Conservation (phyloP, 2,888 invertebrate genomes). For the Andrena camellia region DNA sequence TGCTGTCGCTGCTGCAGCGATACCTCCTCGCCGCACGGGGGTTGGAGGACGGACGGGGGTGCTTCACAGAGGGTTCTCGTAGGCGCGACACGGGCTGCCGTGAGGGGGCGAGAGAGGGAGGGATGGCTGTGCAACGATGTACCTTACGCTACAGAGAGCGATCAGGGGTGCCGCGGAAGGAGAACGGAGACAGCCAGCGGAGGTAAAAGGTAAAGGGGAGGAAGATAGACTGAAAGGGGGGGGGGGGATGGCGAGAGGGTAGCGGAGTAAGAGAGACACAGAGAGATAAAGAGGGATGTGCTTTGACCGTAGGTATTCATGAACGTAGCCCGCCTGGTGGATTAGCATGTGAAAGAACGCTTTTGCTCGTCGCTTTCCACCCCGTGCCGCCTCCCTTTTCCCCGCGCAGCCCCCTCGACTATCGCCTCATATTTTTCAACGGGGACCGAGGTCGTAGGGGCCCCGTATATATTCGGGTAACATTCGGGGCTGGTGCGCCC, state of each 20-base stretch:
- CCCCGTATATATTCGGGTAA: constrained; percentile 58
- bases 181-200: constrained; percentile 22
- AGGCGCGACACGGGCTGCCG: constrained; percentile 53
- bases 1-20: constrained; percentile 59
- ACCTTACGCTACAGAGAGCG: constrained; percentile 50
- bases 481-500: constrained; percentile 37
- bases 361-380: constrained; percentile 79
- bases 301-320: constrained; percentile 84
- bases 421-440: constrained; percentile 70
- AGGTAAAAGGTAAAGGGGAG: constrained; percentile 35
- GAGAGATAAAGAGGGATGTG: constrained; percentile 68
- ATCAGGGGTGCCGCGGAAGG: constrained; percentile 29
- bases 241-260: not conserved
- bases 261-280: constrained; percentile 32
- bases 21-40: constrained; percentile 52
- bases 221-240: constrained; percentile 3
- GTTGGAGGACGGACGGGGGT: constrained; percentile 14
- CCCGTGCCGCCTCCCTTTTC: constrained; percentile 58
- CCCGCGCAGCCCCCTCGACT: constrained; percentile 53
- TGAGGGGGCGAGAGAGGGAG: constrained; percentile 18
- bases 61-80: constrained; percentile 61
- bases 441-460: constrained; percentile 51
- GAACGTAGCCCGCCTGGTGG: constrained; percentile 80
- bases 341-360: constrained; percentile 85
- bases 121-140: constrained; percentile 49